Base-by-base conservation (phyloP, 2,888 invertebrate species). In the Hecatera dysodea region DNA sequence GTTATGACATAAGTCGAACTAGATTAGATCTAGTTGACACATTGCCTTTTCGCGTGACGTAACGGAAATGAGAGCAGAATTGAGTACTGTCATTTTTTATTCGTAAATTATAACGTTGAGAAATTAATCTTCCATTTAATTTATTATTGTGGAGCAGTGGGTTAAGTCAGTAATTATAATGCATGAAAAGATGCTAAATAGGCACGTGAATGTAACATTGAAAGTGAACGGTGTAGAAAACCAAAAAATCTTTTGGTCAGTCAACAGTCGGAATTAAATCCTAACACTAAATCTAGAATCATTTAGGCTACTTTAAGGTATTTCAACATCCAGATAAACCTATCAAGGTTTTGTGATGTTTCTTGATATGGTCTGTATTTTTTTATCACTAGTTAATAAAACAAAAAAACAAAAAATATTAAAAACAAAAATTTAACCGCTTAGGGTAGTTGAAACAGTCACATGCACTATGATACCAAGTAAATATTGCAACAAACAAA, bases 1-100 rank as follows among this genome's bases (percentile, higher is more conserved):
- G 57, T 77, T 82, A 48, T 82, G 67, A 80, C 29, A 72, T 76
- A 81, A 66, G 60, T 52, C 22, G 46, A 55, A 75, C 65, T 66
- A 78, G 66, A 76, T 71, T 62, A 53, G 17, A 42, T 22, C 27
- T n/a, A 57, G 48, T 78, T 81, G 81, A 81, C 72, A 81, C 53
- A 67, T 67, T 61, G 67, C n/a, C 48, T 75, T 66, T 61, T 56
- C 52, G 17, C 1, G 0, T 72, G 64, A 72, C 19, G 64, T 67
- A 71, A 70, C 11, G 6, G 11, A 55, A 69, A 27, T 55, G 36
- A 53, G 48, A 66, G 48, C 11, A 15, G 46, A 60, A 52, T 80
- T 69, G n/a, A 56, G 50, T 29, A 66, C 66, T 48, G 9, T 15
- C 44, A 67, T 29, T 60, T 75, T 63, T 56, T 12, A 11, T n/a